These are phyloP conservation scores for Micrasema minimum DNA, from an alignment of 1,140 invertebrate species.

Conservation along the genomic window DNA sequence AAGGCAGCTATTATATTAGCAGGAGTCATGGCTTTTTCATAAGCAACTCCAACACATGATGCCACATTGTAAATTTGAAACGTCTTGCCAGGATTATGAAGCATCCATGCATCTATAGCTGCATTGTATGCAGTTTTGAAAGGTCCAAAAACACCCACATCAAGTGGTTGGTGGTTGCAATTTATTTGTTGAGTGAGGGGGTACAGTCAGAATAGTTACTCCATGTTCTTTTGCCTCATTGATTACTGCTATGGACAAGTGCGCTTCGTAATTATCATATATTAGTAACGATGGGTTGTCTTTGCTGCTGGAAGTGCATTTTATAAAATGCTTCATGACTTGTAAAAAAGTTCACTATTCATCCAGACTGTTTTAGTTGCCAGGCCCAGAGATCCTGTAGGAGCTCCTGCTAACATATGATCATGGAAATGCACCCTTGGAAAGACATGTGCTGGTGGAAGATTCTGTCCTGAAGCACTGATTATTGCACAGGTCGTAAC, in stretches of 20 bases:
- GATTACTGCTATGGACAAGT: neutral
- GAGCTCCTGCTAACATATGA: neutral
- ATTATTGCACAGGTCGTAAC: neutral
- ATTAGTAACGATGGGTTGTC: neutral
- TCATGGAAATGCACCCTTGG: neutral
- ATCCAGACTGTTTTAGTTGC: neutral
- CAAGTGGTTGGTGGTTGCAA: slow-evolving; percentile 1
- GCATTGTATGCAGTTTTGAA: neutral
- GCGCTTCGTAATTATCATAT: slow-evolving; percentile 1
- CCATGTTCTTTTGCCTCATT: neutral
- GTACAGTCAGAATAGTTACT: slow-evolving; percentile 1
- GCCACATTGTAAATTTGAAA: neutral
- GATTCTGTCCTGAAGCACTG: neutral
- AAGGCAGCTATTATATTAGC: neutral
- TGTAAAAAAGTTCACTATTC: slow-evolving; percentile 18
- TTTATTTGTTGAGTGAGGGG: neutral
- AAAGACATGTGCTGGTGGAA: neutral
- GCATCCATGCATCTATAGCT: neutral
- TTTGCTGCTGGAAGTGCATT: neutral
- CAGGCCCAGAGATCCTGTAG: neutral
- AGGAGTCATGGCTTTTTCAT: neutral
- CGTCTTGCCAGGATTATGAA: neutral
- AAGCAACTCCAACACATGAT: neutral
- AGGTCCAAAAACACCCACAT: neutral
- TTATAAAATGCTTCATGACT: neutral